A percentile compares a stretch with the other conserved stretches of the same genome.
These are phyloP conservation scores for Xiphophorus hellerii DNA, from an alignment of 2,113 vertebrate genomes.

Conservation along the genomic window DNA sequence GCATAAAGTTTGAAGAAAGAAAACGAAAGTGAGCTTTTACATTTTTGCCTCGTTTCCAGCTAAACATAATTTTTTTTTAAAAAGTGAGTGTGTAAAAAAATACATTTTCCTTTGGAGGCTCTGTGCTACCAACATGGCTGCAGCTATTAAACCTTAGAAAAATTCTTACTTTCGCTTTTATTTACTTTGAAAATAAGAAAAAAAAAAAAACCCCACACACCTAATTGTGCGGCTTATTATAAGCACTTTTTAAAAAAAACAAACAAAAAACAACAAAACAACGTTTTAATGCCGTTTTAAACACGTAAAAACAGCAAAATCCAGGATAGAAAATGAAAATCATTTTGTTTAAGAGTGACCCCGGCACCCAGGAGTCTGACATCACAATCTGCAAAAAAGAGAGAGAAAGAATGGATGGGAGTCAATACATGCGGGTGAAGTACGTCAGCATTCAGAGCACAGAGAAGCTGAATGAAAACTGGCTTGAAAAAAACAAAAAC, in stretches of 20 bases:
- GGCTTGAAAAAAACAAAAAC: background rate
- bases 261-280: slow-evolving; percentile 74
- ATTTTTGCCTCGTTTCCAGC: slow-evolving; percentile 36
- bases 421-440: slow-evolving; percentile 77
- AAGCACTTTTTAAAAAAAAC: slow-evolving; percentile 53
- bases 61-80: slow-evolving; percentile 25
- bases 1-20: slow-evolving; percentile 26
- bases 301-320: slow-evolving; percentile 75
- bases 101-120: slow-evolving; percentile 62
- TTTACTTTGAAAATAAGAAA: slow-evolving; percentile 67
- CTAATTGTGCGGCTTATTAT: slow-evolving; percentile 58
- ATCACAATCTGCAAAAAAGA: slow-evolving; percentile 90
- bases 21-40: background rate
- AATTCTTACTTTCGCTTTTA: slow-evolving; percentile 29
- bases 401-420: slow-evolving; percentile 74
- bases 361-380: slow-evolving; percentile 90
- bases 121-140: slow-evolving; percentile 79
- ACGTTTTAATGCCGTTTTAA: slow-evolving; percentile 74
- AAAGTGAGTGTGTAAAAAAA: slow-evolving; percentile 56
- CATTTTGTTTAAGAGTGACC: slow-evolving; percentile 81
- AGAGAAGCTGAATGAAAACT: slow-evolving; percentile 52
- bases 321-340: slow-evolving; percentile 64
- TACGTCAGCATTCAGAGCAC: slow-evolving; percentile 55
- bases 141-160: slow-evolving; percentile 59
- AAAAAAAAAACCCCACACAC: slow-evolving; percentile 73